These are phyloP conservation scores for Centropyge bicolor DNA, from an alignment of 2,797 vertebrate genomes.

Conservation along the genomic window DNA sequence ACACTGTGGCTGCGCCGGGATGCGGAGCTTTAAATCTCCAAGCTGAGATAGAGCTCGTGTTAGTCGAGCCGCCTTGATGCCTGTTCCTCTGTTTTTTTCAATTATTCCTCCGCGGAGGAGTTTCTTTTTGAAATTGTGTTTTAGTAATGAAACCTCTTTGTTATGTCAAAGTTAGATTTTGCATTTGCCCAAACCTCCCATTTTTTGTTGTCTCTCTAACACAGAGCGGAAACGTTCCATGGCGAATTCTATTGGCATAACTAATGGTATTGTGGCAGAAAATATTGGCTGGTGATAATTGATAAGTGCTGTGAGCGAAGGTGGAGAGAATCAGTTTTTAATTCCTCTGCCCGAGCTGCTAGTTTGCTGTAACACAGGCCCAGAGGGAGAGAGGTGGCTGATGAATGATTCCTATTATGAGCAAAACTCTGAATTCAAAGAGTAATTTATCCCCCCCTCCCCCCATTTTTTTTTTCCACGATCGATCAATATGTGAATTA, in stretches of 20 bases:
- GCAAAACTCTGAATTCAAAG: conserved; percentile 77
- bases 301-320: conserved; percentile 75
- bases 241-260: conserved; percentile 69
- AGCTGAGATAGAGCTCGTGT: conserved; percentile 9
- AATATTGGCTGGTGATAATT: conserved; percentile 81
- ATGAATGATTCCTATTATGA: conserved; percentile 82
- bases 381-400: conserved; percentile 65
- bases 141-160: conserved; percentile 39
- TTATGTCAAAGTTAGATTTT: conserved; percentile 22
- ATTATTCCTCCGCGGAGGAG: conserved; percentile 3
- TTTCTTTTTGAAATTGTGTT: conserved; percentile 27
- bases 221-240: conserved; percentile 48
- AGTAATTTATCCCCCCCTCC: conserved; percentile 68
- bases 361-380: conserved; percentile 69
- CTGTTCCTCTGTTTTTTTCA: conserved; percentile 38
- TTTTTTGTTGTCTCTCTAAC: conserved; percentile 47
- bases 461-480: conserved; percentile 55
- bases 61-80: conserved; percentile 9
- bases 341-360: conserved; percentile 63
- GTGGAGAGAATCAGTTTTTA: conserved; percentile 73
- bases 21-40: conserved; percentile 25
- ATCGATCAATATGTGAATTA: conserved; percentile 84
- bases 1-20: not conserved
- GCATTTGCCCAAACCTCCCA: conserved; percentile 28
- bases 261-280: conserved; percentile 64